Evolutionary conservation across 2,113 vertebrate species (phyloP).

Genomic region (Ptyas mucosa): DNA sequence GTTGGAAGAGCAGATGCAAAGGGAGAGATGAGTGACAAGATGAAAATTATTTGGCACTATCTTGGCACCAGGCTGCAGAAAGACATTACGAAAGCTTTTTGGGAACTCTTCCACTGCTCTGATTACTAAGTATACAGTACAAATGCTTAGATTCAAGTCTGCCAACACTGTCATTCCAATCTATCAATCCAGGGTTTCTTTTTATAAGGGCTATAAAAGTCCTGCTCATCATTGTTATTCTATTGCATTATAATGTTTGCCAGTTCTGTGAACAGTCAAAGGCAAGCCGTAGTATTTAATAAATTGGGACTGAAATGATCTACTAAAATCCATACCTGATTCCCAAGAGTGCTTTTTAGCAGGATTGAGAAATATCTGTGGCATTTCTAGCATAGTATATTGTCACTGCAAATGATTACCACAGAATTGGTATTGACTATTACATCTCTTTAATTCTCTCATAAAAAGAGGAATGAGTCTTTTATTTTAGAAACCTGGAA

Average conservation of each 20-base stretch:
- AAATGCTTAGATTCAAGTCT: conserved; percentile 65
- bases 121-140: conserved; percentile 63
- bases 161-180: conserved; percentile 63
- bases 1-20: conserved; percentile 66
- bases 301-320: conserved; percentile 64
- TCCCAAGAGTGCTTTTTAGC: conserved; percentile 57
- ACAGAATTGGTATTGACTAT: conserved; percentile 47
- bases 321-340: conserved; percentile 56
- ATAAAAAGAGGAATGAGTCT: conserved; percentile 11
- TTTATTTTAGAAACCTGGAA: neutral
- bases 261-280: conserved; percentile 66
- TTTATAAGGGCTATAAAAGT: conserved; percentile 63
- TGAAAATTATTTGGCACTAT: conserved; percentile 62
- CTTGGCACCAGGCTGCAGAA: conserved; percentile 60
- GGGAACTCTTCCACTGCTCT: conserved; percentile 54
- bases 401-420: conserved; percentile 51
- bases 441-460: conserved; percentile 53
- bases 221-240: conserved; percentile 65
- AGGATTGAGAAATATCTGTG: conserved; percentile 58
- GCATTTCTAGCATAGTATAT: conserved; percentile 34
- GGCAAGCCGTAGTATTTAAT: conserved; percentile 55
- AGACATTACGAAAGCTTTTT: conserved; percentile 60
- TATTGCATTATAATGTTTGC: conserved; percentile 66
- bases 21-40: conserved; percentile 64
- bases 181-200: conserved; percentile 64